Base-by-base conservation (phyloP, 2,797 vertebrate species). In the Ambastaia sidthimunki region DNA sequence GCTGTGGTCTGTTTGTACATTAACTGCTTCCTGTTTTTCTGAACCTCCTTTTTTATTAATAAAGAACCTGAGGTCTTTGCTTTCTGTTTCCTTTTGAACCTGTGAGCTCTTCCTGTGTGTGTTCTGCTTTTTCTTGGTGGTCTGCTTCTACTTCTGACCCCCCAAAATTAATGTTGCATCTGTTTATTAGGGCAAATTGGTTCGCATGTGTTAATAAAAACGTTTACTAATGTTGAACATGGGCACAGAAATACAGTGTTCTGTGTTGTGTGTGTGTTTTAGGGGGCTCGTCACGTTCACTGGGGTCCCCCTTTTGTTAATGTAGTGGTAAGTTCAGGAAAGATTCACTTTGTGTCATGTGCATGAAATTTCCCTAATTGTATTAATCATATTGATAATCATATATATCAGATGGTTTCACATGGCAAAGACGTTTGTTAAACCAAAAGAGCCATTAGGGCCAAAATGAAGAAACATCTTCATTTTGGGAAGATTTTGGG, bases 201-300 rank as follows among this genome's bases (percentile, higher is more conserved):
- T 57, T 3, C 9, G 11, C 7, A 19, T n/a, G 52, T 54, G 52
- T 54, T 54, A 16, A n/a, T n/a, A 54, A 54, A 19, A 55, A 1
- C 3, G 9, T 21, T 57, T 55, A 55, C 50, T 54, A 52, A 18
- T 52, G 16, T 52, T 55, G 19, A 23, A 70, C 16, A 54, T 3
- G 18, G 4, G n/a, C 74, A 18, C 16, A 31, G 9, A 52, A 28
- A 31, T 16, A 15, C 15, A 28, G 59, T 16, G 18, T 21, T 82
- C 31, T 59, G 28, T 67, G 60, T 71, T 71, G 23, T 81, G 50
- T 80, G 37, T 72, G 59, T 80, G 19, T 85, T 85, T 50, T 73
- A 85, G 83, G 19, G 74, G 37, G 75, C 62, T 52, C 80, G 78
- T 28, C 80, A 77, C 70, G 80, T 85, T 68, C 80, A 85, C 72